Percentiles rank a stretch among this genome's conserved stretches.
Conservation (phyloP, 92 coral and sea anemone species). For the Palythoa grandis region DNA sequence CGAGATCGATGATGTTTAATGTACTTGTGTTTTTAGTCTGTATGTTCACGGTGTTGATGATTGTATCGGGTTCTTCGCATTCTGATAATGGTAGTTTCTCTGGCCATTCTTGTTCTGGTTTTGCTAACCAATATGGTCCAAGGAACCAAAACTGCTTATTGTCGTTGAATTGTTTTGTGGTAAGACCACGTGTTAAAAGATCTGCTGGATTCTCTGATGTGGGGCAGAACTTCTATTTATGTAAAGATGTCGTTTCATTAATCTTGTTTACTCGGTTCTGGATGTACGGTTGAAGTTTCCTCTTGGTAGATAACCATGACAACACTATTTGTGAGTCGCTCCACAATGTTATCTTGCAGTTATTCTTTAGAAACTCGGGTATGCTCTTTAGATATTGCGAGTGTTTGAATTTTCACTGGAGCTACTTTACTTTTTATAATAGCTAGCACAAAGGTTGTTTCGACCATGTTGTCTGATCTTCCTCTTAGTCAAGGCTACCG, state of each 20-base stretch:
- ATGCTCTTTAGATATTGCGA: constrained; percentile 27
- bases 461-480: neutral
- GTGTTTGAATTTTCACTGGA: constrained; percentile 32
- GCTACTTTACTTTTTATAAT: constrained; percentile 42
- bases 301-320: constrained; percentile 52
- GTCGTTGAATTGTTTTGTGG: constrained; percentile 22
- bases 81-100: neutral
- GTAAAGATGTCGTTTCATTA: no score
- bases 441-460: constrained; percentile 11
- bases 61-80: constrained; percentile 14
- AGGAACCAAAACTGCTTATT: constrained; percentile 42
- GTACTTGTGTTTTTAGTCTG: constrained; percentile 14
- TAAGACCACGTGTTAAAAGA: neutral
- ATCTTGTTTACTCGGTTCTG: constrained; percentile 52
- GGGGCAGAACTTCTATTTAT: no score
- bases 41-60: constrained; percentile 23
- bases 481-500: constrained; percentile 36
- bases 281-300: constrained; percentile 57
- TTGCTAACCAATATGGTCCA: constrained; percentile 32
- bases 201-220: constrained; percentile 70
- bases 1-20: constrained; percentile 35
- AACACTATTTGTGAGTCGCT: constrained; percentile 60
- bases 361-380: constrained; percentile 18
- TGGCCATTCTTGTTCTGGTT: constrained; percentile 16
- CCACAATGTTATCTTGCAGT: constrained; percentile 50